Evolutionary conservation across 23 tunicate species (phyloP), one percentile per base, ranked within the genome.

Genomic region (Aplidium turbinatum): DNA sequence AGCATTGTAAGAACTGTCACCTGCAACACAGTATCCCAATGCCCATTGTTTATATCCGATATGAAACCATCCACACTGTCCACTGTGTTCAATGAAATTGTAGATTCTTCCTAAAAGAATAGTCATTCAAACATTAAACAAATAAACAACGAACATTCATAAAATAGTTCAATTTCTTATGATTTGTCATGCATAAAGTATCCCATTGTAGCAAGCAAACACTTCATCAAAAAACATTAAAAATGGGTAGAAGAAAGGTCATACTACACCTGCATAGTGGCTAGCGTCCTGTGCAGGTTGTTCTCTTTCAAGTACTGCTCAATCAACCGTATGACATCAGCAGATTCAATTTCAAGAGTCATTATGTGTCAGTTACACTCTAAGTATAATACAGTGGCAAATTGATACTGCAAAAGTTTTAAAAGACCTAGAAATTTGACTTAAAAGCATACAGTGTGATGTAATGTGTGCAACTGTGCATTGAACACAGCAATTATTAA

Each of bases 311-410:
- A 48, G 80, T 76, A 92, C 50, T 92, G 98, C 52, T 92, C 84
- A 79, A 92, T 85, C 32, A 92, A 58, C 26, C 98, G 58, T 24
- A 92, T 82, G 20, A 92, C 98, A 62, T 92, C 98, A 35, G 98
- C 92, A 35, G 98, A 92, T 79, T 92, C 98, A 47, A 92, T 92
- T 67, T 92, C 98, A 11, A 92, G 46, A 0, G 98, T 68, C 98
- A 92, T 92, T 2, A 0, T 80, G 55, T 3, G 19, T 22, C 22
- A 22, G 21, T n/a, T n/a, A n/a, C n/a, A n/a, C n/a, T n/a, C n/a
- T n/a, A n/a, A n/a, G n/a, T n/a, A n/a, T n/a, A n/a, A n/a, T n/a
- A n/a, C n/a, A n/a, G n/a, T n/a, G n/a, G n/a, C n/a, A n/a, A n/a
- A n/a, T n/a, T n/a, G n/a, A n/a, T n/a, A n/a, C n/a, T n/a, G n/a